Evolutionary conservation across 64 coral and sea anemone genomes (phyloP), one percentile per base, ranked within the genome.

Genomic region (Porites lutea): DNA sequence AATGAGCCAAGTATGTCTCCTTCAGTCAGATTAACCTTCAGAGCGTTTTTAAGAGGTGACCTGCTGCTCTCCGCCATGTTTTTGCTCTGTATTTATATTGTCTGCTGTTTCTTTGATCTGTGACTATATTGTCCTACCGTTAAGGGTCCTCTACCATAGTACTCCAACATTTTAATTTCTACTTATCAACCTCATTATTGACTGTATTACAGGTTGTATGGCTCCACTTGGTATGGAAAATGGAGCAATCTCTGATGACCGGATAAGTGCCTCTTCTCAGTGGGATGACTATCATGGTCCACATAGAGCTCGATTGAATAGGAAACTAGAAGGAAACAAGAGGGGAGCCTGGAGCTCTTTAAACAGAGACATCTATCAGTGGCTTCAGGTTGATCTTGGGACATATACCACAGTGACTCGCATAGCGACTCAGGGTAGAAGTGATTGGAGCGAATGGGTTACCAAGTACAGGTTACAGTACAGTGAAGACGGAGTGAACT

Each of bases 191-290:
- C 27, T 37, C 27, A 37, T 37, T 37, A 37, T 0, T 37, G 27
- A 37, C 27, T 37, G 27, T 37, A 37, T 37, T 37, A 37, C 0
- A 72, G 69, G n/a, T 15, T 72, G 69, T 9, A 72, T 72, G 8
- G 43, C 12, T 10, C 68, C 83, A 10, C 68, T 87, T 49, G 83
- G 83, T 23, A n/a, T 87, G 18, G 57, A 61, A 67, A 45, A 61
- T 19, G 74, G 47, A 8, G 59, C 63, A 14, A 59, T 89, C 27
- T 45, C 75, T 49, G 75, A 49, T 22, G 73, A 45, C 18, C 21
- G 48, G 8, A 89, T 78, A 58, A 89, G 43, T 48, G 88, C 87
- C 63, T 89, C 92, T 67, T 65, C 88, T 59, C 74, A 52, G 57
- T 78, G 11, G 57, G 48, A 18, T 66, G 59, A 21, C 54, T 64